Evolutionary conservation across 2,888 invertebrate species (phyloP).

Genomic region (Latheticus oryzae): DNA sequence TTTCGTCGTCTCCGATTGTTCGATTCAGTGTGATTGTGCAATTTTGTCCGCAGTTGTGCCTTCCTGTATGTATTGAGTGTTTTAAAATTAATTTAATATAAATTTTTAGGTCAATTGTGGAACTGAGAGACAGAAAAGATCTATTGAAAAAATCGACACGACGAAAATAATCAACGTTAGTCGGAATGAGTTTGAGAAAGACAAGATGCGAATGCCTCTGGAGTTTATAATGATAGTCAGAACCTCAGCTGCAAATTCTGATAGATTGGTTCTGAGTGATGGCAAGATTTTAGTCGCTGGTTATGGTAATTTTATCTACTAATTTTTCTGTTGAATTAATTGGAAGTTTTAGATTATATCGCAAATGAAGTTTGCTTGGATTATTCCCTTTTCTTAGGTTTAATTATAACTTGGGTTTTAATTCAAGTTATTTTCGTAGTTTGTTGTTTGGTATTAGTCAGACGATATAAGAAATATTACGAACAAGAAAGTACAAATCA

Average conservation of each 20-base stretch:
- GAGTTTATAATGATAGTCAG: conserved; percentile 71
- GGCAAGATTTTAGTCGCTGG: conserved; percentile 70
- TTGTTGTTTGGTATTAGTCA: conserved; percentile 68
- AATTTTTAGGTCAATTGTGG: conserved; percentile 63
- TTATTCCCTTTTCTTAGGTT: conserved; percentile 71
- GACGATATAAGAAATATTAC: conserved; percentile 68
- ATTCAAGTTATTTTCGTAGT: conserved; percentile 70
- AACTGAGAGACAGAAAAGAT: conserved; percentile 38
- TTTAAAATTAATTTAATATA: not conserved
- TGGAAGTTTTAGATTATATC: conserved; percentile 59
- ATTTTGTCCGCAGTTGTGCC: conserved; percentile 80
- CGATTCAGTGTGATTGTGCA: conserved; percentile 85
- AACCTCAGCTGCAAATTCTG: conserved; percentile 69
- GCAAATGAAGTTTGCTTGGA: conserved; percentile 64
- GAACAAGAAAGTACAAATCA: conserved; percentile 66
- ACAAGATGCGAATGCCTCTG: conserved; percentile 66
- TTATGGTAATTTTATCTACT: conserved; percentile 64
- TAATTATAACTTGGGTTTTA: conserved; percentile 67
- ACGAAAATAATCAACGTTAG: conserved; percentile 51
- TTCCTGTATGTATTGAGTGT: conserved; percentile 67
- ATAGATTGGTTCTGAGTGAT: conserved; percentile 75
- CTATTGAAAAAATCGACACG: conserved; percentile 51
- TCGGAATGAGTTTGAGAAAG: conserved; percentile 47
- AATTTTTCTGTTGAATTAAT: too few relatives aligned
- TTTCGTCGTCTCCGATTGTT: conserved; percentile 85